Conservation (phyloP, 1,140 invertebrate genomes). For the Phymastichus coffea region DNA sequence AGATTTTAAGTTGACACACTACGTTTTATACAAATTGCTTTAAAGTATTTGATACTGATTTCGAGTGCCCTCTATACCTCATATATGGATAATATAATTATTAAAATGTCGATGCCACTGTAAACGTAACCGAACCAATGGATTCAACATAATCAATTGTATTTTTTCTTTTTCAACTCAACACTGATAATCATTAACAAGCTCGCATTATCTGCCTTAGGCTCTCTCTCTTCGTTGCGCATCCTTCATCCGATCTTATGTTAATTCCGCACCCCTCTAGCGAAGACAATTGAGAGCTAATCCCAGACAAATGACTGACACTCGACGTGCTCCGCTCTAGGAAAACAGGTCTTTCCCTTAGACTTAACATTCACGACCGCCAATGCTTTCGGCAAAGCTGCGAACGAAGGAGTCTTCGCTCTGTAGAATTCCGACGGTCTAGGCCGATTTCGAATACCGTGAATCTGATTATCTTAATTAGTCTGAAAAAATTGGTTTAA, state of each 20-base stretch:
- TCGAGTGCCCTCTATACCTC: too few species aligned
- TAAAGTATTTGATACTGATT: too few species aligned
- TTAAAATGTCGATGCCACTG: too few species aligned
- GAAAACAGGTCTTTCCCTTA: neutral
- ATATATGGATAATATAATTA: too few species aligned
- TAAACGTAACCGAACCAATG: too few species aligned
- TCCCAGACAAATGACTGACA: slow-evolving; percentile 57
- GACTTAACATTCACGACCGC: too few species aligned
- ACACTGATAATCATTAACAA: neutral
- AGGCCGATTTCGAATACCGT: neutral
- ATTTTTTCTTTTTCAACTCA: neutral
- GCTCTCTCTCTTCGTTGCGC: slow-evolving; percentile 9
- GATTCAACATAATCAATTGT: too few species aligned
- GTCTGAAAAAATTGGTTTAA: neutral
- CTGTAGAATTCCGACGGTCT: neutral
- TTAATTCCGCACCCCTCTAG: slow-evolving; percentile 46
- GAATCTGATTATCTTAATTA: slow-evolving; percentile 9
- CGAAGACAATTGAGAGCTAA: slow-evolving; percentile 56
- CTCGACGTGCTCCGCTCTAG: slow-evolving; percentile 13
- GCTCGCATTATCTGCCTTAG: neutral
- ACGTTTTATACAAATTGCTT: too few species aligned
- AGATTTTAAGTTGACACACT: too few species aligned
- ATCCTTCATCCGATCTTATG: slow-evolving; percentile 58
- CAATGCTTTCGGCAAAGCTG: too few species aligned
- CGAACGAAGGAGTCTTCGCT: neutral